Evolutionary conservation across 2,888 invertebrate species (phyloP).

Genomic region (Dasysyrphus tricinctus): DNA sequence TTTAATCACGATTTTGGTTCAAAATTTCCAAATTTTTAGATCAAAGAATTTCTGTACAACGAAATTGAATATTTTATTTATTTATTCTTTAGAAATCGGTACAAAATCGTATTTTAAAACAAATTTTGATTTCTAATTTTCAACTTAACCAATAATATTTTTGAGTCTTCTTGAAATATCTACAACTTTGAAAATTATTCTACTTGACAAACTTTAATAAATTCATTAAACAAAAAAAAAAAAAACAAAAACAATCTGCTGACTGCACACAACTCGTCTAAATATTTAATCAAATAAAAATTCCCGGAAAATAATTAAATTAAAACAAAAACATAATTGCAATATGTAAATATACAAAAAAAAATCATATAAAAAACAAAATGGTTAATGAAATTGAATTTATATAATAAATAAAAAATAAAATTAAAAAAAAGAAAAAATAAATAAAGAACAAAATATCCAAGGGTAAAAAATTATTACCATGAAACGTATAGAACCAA

Average conservation of each 20-base stretch:
- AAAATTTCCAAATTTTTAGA: no score
- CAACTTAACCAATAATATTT: neutral
- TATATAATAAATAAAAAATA: constrained; percentile 33
- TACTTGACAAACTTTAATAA: neutral
- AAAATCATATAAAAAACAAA: constrained; percentile 36
- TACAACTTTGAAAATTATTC: neutral
- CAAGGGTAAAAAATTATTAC: constrained; percentile 49
- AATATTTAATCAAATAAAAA: constrained; percentile 57
- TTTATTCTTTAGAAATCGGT: no score
- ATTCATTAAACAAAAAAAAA: constrained; percentile 44
- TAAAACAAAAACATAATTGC: constrained; percentile 64
- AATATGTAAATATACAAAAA: constrained; percentile 73
- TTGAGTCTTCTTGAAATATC: constrained; percentile 2
- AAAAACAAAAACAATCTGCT: constrained; percentile 77
- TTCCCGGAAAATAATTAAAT: constrained; percentile 55
- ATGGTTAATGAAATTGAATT: constrained; percentile 47
- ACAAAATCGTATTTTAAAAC: no score
- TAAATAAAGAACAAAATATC: constrained; percentile 28
- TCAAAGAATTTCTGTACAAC: no score
- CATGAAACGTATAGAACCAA: constrained; percentile 79
- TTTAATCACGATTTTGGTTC: no score
- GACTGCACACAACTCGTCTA: constrained; percentile 67
- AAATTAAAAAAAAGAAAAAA: constrained; percentile 16
- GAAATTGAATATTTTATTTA: no score
- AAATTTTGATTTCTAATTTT: neutral